Conservation (phyloP, 2,797 vertebrate genomes). For the Bufotes viridis region DNA sequence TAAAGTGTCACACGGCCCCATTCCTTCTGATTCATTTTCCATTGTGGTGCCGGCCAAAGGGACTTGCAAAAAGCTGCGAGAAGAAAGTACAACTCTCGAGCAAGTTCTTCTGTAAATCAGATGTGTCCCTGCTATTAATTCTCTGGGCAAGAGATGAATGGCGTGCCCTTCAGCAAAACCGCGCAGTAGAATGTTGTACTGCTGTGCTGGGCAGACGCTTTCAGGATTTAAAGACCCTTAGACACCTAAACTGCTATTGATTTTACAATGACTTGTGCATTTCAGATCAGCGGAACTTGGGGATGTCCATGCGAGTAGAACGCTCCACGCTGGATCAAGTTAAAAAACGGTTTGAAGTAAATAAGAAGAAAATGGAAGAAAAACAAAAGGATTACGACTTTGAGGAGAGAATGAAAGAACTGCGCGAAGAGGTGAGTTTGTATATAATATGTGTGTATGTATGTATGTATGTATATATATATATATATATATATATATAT, state of each 20-base stretch:
- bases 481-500: no score
- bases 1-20: background rate
- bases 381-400: constrained; percentile 99
- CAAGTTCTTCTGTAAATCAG: constrained; percentile 40
- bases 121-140: constrained; percentile 36
- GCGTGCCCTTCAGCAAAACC: constrained; percentile 22
- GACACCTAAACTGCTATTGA: constrained; percentile 49
- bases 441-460: background rate
- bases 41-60: background rate
- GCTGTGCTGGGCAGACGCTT: constrained; percentile 31
- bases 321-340: constrained; percentile 96
- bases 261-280: constrained; percentile 46
- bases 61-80: background rate
- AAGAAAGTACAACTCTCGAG: no score
- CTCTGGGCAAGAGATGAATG: constrained; percentile 34
- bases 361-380: constrained; percentile 98
- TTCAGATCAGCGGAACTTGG: constrained; percentile 94
- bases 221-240: constrained; percentile 34
- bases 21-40: constrained; percentile 1
- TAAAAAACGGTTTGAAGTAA: constrained; percentile 94
- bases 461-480: no score
- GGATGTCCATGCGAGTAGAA: constrained; percentile 98
- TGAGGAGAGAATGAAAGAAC: constrained; percentile 97
- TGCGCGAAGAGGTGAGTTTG: constrained; percentile 89
- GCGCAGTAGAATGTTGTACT: constrained; percentile 31